Conservation (phyloP, 2,113 vertebrate species). For the Andinoacara biseriatus region DNA sequence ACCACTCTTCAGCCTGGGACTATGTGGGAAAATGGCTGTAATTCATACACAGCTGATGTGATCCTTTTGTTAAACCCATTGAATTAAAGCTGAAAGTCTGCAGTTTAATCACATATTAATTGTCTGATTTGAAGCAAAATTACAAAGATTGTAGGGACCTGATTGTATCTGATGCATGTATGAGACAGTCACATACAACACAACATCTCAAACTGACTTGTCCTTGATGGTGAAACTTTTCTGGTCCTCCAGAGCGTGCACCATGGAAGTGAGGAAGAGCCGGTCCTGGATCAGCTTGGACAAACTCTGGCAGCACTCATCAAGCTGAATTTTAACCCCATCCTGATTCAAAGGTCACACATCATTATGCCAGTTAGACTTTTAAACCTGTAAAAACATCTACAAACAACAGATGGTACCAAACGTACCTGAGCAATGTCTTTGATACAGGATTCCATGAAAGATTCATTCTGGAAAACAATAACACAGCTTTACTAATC, state of each 20-base stretch:
- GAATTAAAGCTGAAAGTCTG: too few species aligned
- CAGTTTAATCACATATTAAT: too few species aligned
- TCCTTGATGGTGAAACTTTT: slow-evolving; percentile 72
- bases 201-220: slow-evolving; percentile 56
- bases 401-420: too few species aligned
- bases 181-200: neutral
- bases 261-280: slow-evolving; percentile 71
- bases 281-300: slow-evolving; percentile 66
- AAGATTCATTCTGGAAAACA: slow-evolving; percentile 57
- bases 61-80: too few species aligned
- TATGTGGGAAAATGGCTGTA: too few species aligned
- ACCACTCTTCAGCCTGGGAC: too few species aligned
- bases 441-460: slow-evolving; percentile 65
- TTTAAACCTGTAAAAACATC: neutral
- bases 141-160: too few species aligned
- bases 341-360: slow-evolving; percentile 52
- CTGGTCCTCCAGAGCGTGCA: slow-evolving; percentile 75
- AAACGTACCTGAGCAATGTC: slow-evolving; percentile 76
- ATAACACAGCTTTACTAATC: neutral
- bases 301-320: slow-evolving; percentile 57
- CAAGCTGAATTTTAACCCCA: slow-evolving; percentile 41
- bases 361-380: neutral
- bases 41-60: too few species aligned
- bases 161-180: too few species aligned
- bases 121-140: too few species aligned